A percentile compares a stretch with the other conserved stretches of the same genome.
phyloP scores from a whole-genome alignment of 30 jellyfish, hydroid and myxozoan genomes.

The Sanderia malayensis region DNA sequence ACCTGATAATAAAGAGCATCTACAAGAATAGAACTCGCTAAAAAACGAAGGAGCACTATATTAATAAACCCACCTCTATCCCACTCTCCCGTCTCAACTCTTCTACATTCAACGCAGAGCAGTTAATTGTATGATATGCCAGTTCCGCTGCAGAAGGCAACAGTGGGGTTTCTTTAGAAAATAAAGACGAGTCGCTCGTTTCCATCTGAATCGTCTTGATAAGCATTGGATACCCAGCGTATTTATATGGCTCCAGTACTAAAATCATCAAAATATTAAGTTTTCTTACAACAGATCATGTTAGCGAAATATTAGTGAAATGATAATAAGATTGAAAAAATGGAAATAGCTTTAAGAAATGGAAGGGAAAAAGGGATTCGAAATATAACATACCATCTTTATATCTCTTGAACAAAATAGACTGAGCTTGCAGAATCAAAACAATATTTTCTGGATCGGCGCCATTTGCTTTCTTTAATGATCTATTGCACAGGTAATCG shows the following conservation, averaged over 20 bases:
- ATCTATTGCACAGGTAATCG: slow-evolving; percentile 77
- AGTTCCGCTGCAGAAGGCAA: slow-evolving; percentile 91
- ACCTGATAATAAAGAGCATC: slow-evolving; percentile 45
- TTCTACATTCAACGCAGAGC: slow-evolving; percentile 98
- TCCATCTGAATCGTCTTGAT: slow-evolving; percentile 90
- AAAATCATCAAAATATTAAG: too few species aligned
- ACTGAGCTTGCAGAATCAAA: slow-evolving; percentile 82
- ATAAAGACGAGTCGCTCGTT: slow-evolving; percentile 53
- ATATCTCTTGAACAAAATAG: slow-evolving; percentile 86
- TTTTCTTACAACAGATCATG: too few species aligned
- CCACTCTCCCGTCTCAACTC: slow-evolving; percentile 97
- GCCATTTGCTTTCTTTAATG: slow-evolving; percentile 43
- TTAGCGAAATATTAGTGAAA: too few species aligned
- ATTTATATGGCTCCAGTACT: slow-evolving; percentile 95
- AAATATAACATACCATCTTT: slow-evolving; percentile 66
- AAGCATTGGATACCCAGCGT: slow-evolving; percentile 98
- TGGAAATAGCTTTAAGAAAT: too few species aligned
- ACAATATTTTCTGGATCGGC: slow-evolving; percentile 91
- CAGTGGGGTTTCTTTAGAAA: slow-evolving; percentile 75
- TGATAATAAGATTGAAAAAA: too few species aligned
- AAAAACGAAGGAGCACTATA: too few species aligned
- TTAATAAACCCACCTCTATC: slow-evolving; percentile 61
- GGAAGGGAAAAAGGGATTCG: too few species aligned
- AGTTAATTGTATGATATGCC: slow-evolving; percentile 90
- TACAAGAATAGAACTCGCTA: too few species aligned